Percentiles rank a stretch among this genome's conserved stretches.
phyloP scores from a whole-genome alignment of 2,797 vertebrate species.

The Anolis apletophallus region DNA sequence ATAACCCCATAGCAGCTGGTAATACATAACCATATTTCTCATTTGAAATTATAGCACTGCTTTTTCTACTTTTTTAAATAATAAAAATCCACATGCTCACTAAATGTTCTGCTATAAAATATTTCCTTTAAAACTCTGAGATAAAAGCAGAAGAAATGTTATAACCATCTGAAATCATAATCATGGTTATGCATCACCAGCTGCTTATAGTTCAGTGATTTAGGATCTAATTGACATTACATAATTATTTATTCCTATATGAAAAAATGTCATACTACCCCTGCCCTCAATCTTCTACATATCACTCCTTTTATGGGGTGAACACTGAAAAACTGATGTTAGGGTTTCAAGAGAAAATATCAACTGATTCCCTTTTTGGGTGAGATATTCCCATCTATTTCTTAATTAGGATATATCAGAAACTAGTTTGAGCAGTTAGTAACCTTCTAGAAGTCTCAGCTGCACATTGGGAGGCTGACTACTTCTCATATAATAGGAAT shows the following conservation, averaged over 20 bases:
- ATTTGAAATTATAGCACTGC: slow-evolving; percentile 57
- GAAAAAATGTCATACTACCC: slow-evolving; percentile 18
- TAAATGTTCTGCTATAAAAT: slow-evolving; percentile 57
- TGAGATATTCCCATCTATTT: not conserved
- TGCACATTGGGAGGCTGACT: not conserved
- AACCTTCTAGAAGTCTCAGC: not conserved
- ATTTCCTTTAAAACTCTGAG: slow-evolving; percentile 54
- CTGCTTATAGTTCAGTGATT: slow-evolving; percentile 54
- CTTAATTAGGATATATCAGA: not conserved
- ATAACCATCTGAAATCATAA: slow-evolving; percentile 49
- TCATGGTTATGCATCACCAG: slow-evolving; percentile 54
- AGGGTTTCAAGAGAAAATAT: not conserved
- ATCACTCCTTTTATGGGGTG: no score
- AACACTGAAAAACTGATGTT: not conserved
- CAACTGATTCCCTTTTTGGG: not conserved
- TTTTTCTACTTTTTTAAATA: slow-evolving; percentile 26
- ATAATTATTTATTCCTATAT: slow-evolving; percentile 48
- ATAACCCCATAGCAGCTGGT: slow-evolving; percentile 62
- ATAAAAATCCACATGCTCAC: slow-evolving; percentile 55
- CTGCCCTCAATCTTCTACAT: no score
- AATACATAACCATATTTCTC: slow-evolving; percentile 34
- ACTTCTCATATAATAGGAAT: no score
- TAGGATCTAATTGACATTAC: slow-evolving; percentile 52
- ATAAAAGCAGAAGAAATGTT: slow-evolving; percentile 48
- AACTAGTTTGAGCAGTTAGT: not conserved